Evolutionary conservation across 2,888 invertebrate species (phyloP), one percentile per base, ranked within the genome.

Genomic region (Dascillus cervinus): DNA sequence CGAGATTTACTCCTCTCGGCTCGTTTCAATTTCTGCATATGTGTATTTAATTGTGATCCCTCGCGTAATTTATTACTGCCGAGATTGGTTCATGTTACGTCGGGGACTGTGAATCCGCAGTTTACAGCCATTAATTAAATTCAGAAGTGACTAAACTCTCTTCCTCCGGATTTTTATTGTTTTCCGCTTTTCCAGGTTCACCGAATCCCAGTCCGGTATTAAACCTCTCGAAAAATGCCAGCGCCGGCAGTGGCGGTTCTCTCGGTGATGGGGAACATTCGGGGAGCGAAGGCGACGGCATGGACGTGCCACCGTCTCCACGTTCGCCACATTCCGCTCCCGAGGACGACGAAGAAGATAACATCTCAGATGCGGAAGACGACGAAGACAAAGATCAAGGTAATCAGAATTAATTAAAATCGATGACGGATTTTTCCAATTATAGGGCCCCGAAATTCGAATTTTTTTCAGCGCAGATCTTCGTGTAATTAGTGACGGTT

Each of bases 151-250:
- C 53, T 56, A 56, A 17, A 58, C 56, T 59, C 56, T 58, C 23
- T 58, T 57, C 55, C 56, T 55, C 50, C 47, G 48, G n/a, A n/a
- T n/a, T n/a, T n/a, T n/a, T n/a, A n/a, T n/a, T n/a, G n/a, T n/a
- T 44, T 39, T 32, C 23, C 43, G 17, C 17, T 17, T 4, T 69
- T 69, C 48, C 70, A 83, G 84, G 82, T 49, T 89, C 89, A 39
- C 86, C 89, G 44, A 60, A 86, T 32, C 88, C 88, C 70, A 91
- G 90, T 78, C 91, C 91, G 41, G 89, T 91, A 47, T 68, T 91
- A 54, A 91, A 91, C 69, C 72, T 92, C 36, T 90, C 91, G 32
- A 91, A 91, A 68, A 87, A 86, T 34, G 88, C 86, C 30, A 82
- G 67, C 56, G 82, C 82, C 40, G 86, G 84, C 44, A 85, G 86